phyloP scores from a whole-genome alignment of 2,797 vertebrate genomes.

The Coluber constrictor region DNA sequence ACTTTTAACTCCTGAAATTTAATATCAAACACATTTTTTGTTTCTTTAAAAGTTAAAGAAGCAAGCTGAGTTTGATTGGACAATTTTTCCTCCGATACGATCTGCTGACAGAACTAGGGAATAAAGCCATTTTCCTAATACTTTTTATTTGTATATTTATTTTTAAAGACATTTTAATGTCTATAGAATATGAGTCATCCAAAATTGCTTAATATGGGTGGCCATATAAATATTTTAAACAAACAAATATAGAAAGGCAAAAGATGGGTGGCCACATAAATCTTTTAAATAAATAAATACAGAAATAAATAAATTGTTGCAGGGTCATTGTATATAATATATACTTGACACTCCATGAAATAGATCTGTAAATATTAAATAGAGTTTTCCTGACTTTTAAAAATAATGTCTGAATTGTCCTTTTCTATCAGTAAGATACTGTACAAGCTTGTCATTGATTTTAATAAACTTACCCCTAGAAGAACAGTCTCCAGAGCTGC shows the following conservation, averaged over 20 bases:
- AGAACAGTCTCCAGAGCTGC: not conserved
- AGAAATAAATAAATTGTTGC: slow-evolving; percentile 13
- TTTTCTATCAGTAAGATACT: slow-evolving; percentile 6
- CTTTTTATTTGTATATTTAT: slow-evolving; percentile 33
- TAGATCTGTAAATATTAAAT: slow-evolving; percentile 13
- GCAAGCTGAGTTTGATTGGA: not conserved
- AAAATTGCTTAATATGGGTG: not conserved
- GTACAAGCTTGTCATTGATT: not conserved
- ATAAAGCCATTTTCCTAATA: slow-evolving; percentile 15
- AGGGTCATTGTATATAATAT: slow-evolving; percentile 23
- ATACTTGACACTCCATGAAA: slow-evolving; percentile 32
- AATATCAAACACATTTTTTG: slow-evolving; percentile 29
- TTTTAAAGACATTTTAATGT: slow-evolving; percentile 41
- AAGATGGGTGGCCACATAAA: not conserved
- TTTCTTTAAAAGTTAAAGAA: slow-evolving; percentile 23
- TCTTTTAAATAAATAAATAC: not conserved
- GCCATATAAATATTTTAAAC: not conserved
- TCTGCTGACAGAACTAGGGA: slow-evolving; percentile 2
- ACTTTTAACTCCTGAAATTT: slow-evolving; percentile 39
- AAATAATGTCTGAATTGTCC: slow-evolving; percentile 14
- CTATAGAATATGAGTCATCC: not conserved
- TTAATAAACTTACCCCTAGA: not conserved
- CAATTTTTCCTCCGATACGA: slow-evolving; percentile 27
- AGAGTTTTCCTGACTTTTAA: not conserved
- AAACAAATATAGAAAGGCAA: not conserved